A percentile compares a stretch with the other conserved stretches of the same genome.
Evolutionary conservation across 2,888 invertebrate species (phyloP).

Genomic region (Tridacna crocea): DNA sequence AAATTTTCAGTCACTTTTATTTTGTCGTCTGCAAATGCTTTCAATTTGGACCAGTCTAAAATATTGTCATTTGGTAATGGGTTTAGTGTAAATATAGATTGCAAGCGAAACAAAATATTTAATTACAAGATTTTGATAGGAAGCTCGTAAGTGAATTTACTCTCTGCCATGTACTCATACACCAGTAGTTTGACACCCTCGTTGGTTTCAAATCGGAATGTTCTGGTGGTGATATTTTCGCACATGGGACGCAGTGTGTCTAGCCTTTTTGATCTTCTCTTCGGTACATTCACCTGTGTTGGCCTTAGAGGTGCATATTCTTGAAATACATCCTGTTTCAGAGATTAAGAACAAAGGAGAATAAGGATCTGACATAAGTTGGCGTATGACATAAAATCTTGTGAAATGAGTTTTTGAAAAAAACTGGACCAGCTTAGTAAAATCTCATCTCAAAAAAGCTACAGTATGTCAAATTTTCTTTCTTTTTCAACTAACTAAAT

Average conservation of each 20-base stretch:
- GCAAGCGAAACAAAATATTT: too few relatives aligned
- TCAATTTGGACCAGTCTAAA: too few relatives aligned
- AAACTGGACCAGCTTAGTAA: too few relatives aligned
- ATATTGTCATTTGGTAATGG: too few relatives aligned
- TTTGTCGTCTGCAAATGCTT: too few relatives aligned
- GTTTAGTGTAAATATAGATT: too few relatives aligned
- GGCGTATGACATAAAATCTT: too few relatives aligned
- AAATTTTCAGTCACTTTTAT: too few relatives aligned
- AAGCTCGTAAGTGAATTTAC: slow-evolving; percentile 92
- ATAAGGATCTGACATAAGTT: neutral
- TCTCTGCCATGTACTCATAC: slow-evolving; percentile 96
- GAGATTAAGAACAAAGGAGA: neutral
- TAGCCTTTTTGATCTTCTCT: slow-evolving; percentile 67
- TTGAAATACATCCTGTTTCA: slow-evolving; percentile 26
- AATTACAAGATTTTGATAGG: slow-evolving; percentile 95
- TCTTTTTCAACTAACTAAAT: too few relatives aligned
- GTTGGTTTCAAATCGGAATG: slow-evolving; percentile 94
- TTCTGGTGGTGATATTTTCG: slow-evolving; percentile 88
- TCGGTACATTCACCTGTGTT: slow-evolving; percentile 16
- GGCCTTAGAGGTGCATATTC: slow-evolving; percentile 6
- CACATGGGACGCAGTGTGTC: slow-evolving; percentile 79
- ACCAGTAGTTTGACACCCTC: slow-evolving; percentile 96
- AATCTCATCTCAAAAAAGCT: too few relatives aligned
- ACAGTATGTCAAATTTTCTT: too few relatives aligned
- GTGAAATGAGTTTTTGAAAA: too few relatives aligned